phyloP scores from a whole-genome alignment of 2,888 invertebrate species.

The Oligia fasciuncula region DNA sequence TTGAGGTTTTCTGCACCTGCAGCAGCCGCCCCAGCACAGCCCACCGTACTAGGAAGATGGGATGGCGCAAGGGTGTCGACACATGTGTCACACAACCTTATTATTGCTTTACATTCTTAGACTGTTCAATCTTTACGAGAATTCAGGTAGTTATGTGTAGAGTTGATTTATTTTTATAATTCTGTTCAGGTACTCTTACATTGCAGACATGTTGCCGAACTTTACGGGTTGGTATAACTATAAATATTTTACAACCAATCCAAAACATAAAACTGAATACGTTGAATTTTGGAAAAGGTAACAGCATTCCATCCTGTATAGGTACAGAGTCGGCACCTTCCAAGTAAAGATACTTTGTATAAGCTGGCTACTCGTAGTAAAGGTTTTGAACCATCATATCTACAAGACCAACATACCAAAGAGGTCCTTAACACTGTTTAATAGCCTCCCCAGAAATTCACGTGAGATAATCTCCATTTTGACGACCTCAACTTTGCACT shows the following conservation, averaged over 20 bases:
- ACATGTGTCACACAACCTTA: no score
- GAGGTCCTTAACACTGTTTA: slow-evolving; percentile 22
- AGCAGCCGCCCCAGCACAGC: no score
- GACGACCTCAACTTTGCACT: slow-evolving; percentile 43
- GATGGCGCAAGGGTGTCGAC: no score
- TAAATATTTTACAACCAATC: slow-evolving; percentile 62
- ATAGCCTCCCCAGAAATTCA: slow-evolving; percentile 20
- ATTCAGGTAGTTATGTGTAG: neutral
- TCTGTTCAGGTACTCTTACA: slow-evolving; percentile 4
- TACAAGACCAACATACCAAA: slow-evolving; percentile 3
- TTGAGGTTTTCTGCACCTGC: no score
- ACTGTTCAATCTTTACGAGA: neutral
- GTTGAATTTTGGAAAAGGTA: slow-evolving; percentile 33
- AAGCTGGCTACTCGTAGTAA: neutral
- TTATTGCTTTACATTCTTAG: neutral
- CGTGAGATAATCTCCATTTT: slow-evolving; percentile 48
- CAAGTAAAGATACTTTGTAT: neutral
- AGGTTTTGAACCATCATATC: neutral
- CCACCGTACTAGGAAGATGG: no score
- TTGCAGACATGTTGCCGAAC: slow-evolving; percentile 25
- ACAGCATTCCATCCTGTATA: neutral
- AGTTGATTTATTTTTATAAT: slow-evolving; percentile 5
- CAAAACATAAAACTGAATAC: slow-evolving; percentile 49
- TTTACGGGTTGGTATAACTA: slow-evolving; percentile 48
- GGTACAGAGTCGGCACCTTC: neutral